These are phyloP conservation scores for Drosophila ambigua DNA, from an alignment of 1,140 invertebrate genomes.

Conservation along the genomic window DNA sequence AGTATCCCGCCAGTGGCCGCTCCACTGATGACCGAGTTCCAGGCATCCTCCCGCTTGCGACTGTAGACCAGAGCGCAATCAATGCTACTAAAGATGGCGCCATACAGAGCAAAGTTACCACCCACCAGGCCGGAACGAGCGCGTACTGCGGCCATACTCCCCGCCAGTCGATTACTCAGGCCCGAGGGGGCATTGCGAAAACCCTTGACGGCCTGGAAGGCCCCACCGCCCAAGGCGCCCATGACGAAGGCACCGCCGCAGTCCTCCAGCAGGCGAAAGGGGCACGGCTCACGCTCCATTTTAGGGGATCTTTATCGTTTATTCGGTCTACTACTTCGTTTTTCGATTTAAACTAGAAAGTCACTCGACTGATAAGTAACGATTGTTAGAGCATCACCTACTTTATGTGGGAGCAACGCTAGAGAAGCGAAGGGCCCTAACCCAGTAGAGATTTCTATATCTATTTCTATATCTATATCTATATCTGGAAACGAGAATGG, in stretches of 20 bases:
- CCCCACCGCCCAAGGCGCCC: conserved; percentile 59
- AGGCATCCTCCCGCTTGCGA: conserved; percentile 65
- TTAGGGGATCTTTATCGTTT: no score
- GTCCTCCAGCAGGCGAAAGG: conserved; percentile 67
- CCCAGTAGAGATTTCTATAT: no score
- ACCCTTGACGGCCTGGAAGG: conserved; percentile 63
- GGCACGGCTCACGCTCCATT: conserved; percentile 57
- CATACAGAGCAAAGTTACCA: conserved; percentile 66
- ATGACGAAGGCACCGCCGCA: conserved; percentile 68
- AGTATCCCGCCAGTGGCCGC: conserved; percentile 60
- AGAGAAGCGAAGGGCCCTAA: no score
- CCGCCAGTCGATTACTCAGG: conserved; percentile 40
- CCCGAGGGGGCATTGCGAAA: conserved; percentile 65
- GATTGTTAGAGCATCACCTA: conserved; percentile 1
- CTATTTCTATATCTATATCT: no score
- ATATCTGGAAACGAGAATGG: no score
- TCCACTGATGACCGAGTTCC: conserved; percentile 68
- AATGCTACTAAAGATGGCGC: conserved; percentile 61
- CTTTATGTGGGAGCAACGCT: background rate
- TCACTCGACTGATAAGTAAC: background rate
- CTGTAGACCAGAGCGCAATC: conserved; percentile 56
- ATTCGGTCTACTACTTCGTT: conserved; percentile 58
- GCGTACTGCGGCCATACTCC: conserved; percentile 42
- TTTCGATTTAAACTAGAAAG: background rate
- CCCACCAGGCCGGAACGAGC: conserved; percentile 41